Conservation (phyloP, 2,113 vertebrate genomes). For the Acanthochromis polyacanthus region DNA sequence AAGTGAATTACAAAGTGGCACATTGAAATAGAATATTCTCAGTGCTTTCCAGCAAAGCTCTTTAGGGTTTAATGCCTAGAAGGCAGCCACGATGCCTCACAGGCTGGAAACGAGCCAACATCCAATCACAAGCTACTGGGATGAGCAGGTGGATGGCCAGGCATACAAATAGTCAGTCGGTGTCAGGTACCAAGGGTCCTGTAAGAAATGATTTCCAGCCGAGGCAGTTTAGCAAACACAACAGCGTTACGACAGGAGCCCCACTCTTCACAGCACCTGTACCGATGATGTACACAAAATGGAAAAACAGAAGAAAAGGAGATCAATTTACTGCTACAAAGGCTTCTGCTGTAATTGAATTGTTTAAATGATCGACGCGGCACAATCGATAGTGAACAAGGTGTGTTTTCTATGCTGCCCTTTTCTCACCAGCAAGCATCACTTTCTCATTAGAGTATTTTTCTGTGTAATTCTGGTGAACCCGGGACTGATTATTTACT, state of each 20-base stretch:
- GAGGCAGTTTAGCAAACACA: slow-evolving; percentile 40
- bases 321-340: slow-evolving; percentile 55
- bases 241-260: not conserved
- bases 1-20: slow-evolving; percentile 77
- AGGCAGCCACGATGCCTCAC: slow-evolving; percentile 55
- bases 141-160: slow-evolving; percentile 56
- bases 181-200: slow-evolving; percentile 43
- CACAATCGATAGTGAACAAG: slow-evolving; percentile 64
- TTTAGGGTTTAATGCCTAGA: slow-evolving; percentile 74
- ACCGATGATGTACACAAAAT: slow-evolving; percentile 52
- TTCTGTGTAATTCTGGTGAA: slow-evolving; percentile 41
- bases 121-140: slow-evolving; percentile 54
- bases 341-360: slow-evolving; percentile 72
- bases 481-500: slow-evolving; percentile 55
- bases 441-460: slow-evolving; percentile 67
- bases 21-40: slow-evolving; percentile 71
- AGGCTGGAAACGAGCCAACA: slow-evolving; percentile 64
- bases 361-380: slow-evolving; percentile 69
- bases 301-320: slow-evolving; percentile 35
- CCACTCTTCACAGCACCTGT: slow-evolving; percentile 50
- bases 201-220: slow-evolving; percentile 41
- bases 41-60: slow-evolving; percentile 76
- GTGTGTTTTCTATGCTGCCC: slow-evolving; percentile 57
- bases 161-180: slow-evolving; percentile 64
- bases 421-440: slow-evolving; percentile 51